Percentiles rank a stretch among this genome's conserved stretches.
phyloP scores from a whole-genome alignment of 1,140 invertebrate species.

The Ceratoteleas bidentatus region DNA sequence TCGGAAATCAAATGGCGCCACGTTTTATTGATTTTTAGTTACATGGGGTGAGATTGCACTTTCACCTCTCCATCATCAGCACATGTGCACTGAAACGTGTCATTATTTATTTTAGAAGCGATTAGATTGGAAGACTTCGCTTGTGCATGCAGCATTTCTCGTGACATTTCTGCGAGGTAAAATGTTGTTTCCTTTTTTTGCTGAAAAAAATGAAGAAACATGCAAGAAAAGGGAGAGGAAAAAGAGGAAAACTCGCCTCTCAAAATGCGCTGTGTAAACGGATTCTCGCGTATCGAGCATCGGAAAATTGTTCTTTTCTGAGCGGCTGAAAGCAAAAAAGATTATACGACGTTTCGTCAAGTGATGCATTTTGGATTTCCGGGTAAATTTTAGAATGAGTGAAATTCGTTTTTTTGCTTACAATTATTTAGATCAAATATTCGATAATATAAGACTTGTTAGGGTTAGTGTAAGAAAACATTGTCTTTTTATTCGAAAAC shows the following conservation, averaged over 20 bases:
- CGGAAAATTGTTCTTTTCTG: constrained; percentile 2
- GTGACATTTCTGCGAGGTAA: constrained; percentile 7
- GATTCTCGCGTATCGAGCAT: constrained; percentile 2
- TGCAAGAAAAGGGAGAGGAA: background rate
- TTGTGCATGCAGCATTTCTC: constrained; percentile 20
- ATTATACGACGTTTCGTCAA: background rate
- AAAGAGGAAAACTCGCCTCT: background rate
- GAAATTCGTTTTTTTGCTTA: too few relatives aligned
- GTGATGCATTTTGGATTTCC: background rate
- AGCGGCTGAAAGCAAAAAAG: background rate
- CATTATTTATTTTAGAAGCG: constrained; percentile 23
- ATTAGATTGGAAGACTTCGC: constrained; percentile 32
- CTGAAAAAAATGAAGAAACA: too few relatives aligned
- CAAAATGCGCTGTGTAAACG: constrained; percentile 8
- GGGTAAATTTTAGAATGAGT: too few relatives aligned
- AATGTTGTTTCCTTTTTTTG: background rate
- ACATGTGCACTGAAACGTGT: constrained; percentile 23
- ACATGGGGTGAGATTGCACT: constrained; percentile 33
- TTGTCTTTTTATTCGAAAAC: too few relatives aligned
- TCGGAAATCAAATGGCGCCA: constrained; percentile 23
- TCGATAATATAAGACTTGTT: too few relatives aligned
- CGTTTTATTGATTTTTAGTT: constrained; percentile 43
- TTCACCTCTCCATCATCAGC: constrained; percentile 24
- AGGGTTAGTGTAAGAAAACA: too few relatives aligned
- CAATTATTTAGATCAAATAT: too few relatives aligned